Conservation (phyloP, 2,888 invertebrate genomes). For the Antheraea assamensis region DNA sequence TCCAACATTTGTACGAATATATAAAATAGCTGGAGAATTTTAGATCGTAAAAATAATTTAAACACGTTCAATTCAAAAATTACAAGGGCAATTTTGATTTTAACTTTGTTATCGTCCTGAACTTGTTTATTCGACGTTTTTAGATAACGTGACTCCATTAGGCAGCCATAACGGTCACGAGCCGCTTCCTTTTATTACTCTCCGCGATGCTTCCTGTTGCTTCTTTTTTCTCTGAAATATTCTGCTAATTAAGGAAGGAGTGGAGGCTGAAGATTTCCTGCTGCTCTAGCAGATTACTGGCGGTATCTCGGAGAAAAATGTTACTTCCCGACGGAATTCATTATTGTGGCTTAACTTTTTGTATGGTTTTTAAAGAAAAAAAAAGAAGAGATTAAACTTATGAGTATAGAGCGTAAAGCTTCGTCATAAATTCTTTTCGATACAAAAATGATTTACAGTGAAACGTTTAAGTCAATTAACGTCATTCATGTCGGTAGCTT, state of each 20-base stretch:
- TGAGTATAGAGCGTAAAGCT: slow-evolving; percentile 32
- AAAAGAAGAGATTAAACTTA: slow-evolving; percentile 31
- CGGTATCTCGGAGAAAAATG: slow-evolving; percentile 69
- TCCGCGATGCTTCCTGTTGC: slow-evolving; percentile 68
- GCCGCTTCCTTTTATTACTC: slow-evolving; percentile 67
- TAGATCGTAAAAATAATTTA: slow-evolving; percentile 26
- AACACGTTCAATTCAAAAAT: slow-evolving; percentile 29
- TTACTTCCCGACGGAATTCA: slow-evolving; percentile 56
- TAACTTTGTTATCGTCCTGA: slow-evolving; percentile 45
- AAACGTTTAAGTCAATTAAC: slow-evolving; percentile 51
- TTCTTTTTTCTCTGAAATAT: slow-evolving; percentile 71
- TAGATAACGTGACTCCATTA: slow-evolving; percentile 63
- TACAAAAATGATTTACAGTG: slow-evolving; percentile 30
- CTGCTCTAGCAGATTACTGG: slow-evolving; percentile 72
- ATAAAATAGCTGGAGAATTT: background rate
- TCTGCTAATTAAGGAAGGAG: slow-evolving; percentile 78
- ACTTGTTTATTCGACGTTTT: slow-evolving; percentile 51
- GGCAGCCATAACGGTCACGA: slow-evolving; percentile 63
- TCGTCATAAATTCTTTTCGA: slow-evolving; percentile 22
- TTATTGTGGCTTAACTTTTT: slow-evolving; percentile 62
- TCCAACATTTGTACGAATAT: background rate
- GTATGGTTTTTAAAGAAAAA: slow-evolving; percentile 42
- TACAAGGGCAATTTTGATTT: slow-evolving; percentile 29
- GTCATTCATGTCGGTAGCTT: slow-evolving; percentile 46
- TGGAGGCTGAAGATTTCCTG: slow-evolving; percentile 76